Percentiles rank a stretch among this genome's conserved stretches.
These are phyloP conservation scores for Carapus acus DNA, from an alignment of 2,797 vertebrate species.

Conservation along the genomic window DNA sequence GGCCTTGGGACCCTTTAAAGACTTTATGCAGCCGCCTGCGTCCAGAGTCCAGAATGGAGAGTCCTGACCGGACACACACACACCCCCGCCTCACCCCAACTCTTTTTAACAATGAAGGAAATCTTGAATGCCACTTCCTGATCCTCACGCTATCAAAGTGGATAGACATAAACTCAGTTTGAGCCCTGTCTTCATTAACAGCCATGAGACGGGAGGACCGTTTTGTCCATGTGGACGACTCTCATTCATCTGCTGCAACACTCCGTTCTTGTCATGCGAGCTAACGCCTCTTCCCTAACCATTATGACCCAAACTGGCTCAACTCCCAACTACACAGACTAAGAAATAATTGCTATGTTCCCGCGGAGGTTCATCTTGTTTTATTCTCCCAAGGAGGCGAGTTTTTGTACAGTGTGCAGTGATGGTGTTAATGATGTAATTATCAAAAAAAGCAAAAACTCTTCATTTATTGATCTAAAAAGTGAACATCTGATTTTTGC, in stretches of 20 bases:
- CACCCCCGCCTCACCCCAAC: slow-evolving; percentile 34
- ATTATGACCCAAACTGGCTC: slow-evolving; percentile 68
- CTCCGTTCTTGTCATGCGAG: slow-evolving; percentile 67
- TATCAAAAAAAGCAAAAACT: slow-evolving; percentile 72
- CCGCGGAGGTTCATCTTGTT: slow-evolving; percentile 54
- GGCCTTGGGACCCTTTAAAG: slow-evolving; percentile 95
- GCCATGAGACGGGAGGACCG: slow-evolving; percentile 15
- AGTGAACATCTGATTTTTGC: slow-evolving; percentile 64
- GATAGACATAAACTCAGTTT: slow-evolving; percentile 46
- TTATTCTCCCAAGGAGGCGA: slow-evolving; percentile 68
- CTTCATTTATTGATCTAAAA: slow-evolving; percentile 72
- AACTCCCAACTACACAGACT: slow-evolving; percentile 60
- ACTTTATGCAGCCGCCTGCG: slow-evolving; percentile 97
- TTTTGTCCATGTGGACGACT: slow-evolving; percentile 20
- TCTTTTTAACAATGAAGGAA: slow-evolving; percentile 63
- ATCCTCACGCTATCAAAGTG: slow-evolving; percentile 50
- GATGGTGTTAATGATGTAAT: slow-evolving; percentile 84
- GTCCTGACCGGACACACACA: slow-evolving; percentile 77
- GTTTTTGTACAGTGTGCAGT: slow-evolving; percentile 87
- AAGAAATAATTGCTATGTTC: slow-evolving; percentile 71
- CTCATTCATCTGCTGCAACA: slow-evolving; percentile 42
- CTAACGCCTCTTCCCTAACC: slow-evolving; percentile 25
- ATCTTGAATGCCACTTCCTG: slow-evolving; percentile 71
- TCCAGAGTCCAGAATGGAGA: slow-evolving; percentile 96
- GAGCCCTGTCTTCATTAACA: slow-evolving; percentile 33